Evolutionary conservation across 2,797 vertebrate genomes (phyloP).

Genomic region (Graptemys geographica): DNA sequence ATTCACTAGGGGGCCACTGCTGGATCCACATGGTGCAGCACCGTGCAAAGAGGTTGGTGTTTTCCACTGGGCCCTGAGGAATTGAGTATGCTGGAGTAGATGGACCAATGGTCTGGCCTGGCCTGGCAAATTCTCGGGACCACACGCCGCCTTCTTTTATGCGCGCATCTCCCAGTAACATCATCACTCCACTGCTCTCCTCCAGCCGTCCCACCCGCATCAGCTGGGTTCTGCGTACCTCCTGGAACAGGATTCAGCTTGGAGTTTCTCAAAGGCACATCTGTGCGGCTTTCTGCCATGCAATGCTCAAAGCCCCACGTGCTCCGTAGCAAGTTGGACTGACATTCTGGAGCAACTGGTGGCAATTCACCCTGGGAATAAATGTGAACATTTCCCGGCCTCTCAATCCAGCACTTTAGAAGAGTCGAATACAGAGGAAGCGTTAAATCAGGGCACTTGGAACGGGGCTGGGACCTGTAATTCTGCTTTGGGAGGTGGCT

Average conservation of each 20-base stretch:
- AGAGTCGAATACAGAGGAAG: neutral
- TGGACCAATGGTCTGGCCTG: neutral
- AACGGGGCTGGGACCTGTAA: neutral
- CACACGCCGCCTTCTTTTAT: too few relatives aligned
- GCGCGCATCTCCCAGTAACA: neutral
- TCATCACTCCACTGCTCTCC: neutral
- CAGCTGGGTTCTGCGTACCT: neutral
- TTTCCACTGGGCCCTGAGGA: neutral
- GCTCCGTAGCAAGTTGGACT: neutral
- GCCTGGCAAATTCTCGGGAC: too few relatives aligned
- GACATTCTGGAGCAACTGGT: neutral
- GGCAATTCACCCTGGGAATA: neutral
- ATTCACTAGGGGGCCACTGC: neutral
- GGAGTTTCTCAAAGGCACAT: accelerated
- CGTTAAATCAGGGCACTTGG: neutral
- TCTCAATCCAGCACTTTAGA: neutral
- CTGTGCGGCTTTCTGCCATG: neutral
- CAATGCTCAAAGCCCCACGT: neutral
- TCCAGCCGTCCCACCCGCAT: neutral
- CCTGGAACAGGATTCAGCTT: neutral
- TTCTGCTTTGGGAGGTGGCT: neutral
- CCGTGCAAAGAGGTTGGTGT: neutral
- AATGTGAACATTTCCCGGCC: neutral
- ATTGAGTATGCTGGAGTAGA: neutral
- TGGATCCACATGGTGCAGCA: neutral